These are phyloP conservation scores for Thysanoteuthis rhombus DNA, from an alignment of 2,888 invertebrate genomes.

Conservation along the genomic window DNA sequence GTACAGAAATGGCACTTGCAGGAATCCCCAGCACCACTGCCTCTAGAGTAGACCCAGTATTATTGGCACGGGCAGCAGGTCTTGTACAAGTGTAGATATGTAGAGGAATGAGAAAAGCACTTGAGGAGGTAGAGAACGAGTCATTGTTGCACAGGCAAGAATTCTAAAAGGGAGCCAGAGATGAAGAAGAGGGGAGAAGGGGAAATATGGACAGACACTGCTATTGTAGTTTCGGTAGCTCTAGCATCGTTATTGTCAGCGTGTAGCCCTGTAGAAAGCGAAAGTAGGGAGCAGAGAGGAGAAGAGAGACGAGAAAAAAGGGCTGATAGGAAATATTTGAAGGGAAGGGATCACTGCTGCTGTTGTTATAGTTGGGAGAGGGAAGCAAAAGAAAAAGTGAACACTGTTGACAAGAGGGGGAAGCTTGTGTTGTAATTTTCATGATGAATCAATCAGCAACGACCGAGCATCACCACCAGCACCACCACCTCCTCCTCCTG, in stretches of 20 bases:
- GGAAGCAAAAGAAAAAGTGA: background rate
- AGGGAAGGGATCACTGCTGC: background rate
- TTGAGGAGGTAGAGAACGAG: slow-evolving; percentile 14
- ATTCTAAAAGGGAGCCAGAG: slow-evolving; percentile 32
- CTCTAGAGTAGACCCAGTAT: background rate
- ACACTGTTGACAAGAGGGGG: slow-evolving; percentile 15
- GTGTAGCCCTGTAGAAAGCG: background rate
- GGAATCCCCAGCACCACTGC: slow-evolving; percentile 12
- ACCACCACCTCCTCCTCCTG: background rate
- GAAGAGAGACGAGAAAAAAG: background rate
- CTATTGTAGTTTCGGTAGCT: slow-evolving; percentile 17
- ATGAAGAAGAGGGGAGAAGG: slow-evolving; percentile 28
- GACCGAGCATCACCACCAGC: background rate
- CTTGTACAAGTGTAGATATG: slow-evolving; percentile 20
- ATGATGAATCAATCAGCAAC: slow-evolving; percentile 22
- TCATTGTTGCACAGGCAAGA: slow-evolving; percentile 16
- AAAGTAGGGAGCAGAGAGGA: background rate
- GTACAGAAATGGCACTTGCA: background rate
- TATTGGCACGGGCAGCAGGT: background rate
- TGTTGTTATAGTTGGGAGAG: background rate
- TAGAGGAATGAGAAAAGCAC: slow-evolving; percentile 23
- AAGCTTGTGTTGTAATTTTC: slow-evolving; percentile 26
- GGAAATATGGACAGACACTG: slow-evolving; percentile 33
- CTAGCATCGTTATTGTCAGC: background rate
- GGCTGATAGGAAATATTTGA: background rate